Evolutionary conservation across 2,797 vertebrate genomes (phyloP), one percentile per base, ranked within the genome.

Genomic region (Crocodylus rhombifer): DNA sequence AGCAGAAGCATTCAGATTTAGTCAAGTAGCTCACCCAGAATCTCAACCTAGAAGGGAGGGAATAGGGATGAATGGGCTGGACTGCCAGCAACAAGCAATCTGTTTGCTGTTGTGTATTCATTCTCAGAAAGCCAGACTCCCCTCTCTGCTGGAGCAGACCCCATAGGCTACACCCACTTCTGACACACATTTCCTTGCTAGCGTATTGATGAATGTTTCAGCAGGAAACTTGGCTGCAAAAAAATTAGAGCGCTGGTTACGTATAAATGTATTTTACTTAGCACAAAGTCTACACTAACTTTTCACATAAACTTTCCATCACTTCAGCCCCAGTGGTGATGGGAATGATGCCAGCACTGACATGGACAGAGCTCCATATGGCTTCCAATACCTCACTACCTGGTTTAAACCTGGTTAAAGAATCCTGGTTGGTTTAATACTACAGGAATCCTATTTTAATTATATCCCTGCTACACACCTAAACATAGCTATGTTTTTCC

Each of bases 101-200:
- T 78, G 62, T 87, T 92, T 92, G 91, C 84, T 91, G 88, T 85
- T 90, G 25, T 12, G 78, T 92, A 87, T 89, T 81, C 1, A 1
- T 80, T 89, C 93, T 91, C 2, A 87, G 86, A 63, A 90, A 77
- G 84, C 77, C 61, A 89, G 73, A 25, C 87, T 89, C 81, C 87
- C 51, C 80, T 25, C 36, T 20, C 82, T 74, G 33, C 86, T 74
- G 80, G 73, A 89, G 91, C 86, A 93, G 84, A 91, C 95, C 69
- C 8, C 61, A 77, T 76, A 82, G 87, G 26, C 26, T 1, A 86
- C 8, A 80, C 57, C 4, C 3, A 84, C 80, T 60, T 89, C 86
- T 87, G 33, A 62, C 2, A 26, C 36, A 65, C 69, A 33, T 58
- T 65, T 18, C 26, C 85, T 56, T 88, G 51, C 14, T 33, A 81